Evolutionary conservation across 2,113 vertebrate genomes (phyloP), one percentile per base, ranked within the genome.

Genomic region (Cololabis saira): DNA sequence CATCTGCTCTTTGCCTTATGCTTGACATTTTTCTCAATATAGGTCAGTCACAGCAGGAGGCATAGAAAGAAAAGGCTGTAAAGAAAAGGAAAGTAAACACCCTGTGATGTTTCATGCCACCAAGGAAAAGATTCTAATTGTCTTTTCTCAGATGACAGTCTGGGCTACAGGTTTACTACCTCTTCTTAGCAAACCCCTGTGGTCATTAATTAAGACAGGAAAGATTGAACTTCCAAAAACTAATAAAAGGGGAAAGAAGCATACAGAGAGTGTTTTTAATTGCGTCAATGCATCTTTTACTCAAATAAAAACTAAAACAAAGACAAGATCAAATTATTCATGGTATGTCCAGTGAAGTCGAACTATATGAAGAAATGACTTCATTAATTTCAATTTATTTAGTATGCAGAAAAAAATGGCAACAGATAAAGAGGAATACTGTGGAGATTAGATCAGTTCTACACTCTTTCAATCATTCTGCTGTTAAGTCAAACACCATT

Each of bases 21-120:
- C 77, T 86, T 90, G 82, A 87, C 88, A 90, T 91, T 91, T 87
- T 80, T 79, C 76, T 74, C 74, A 87, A 90, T 89, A 85, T 90
- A 85, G 89, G 88, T 90, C 87, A 84, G 60, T 80, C 85, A 79
- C 80, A 54, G 75, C 77, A 82, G 80, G 75, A 78, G 64, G 47
- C 18, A 48, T 62, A 24, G 44, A 37, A 53, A n/a, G 43, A 54
- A 63, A 53, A 40, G 70, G 56, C 10, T 11, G 1, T 51, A 47
- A 56, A 48, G 16, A 49, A 22, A 48, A 48, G 6, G 41, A 43
- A 60, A 3, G 16, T 21, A 54, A 61, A 74, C 64, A 70, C 48
- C 45, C 13, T 79, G 68, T 58, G 52, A 76, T 55, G 67, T 67
- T 80, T 21, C 7, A 11, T 56, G 61, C 43, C 19, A 45, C 57